A percentile compares a stretch with the other conserved stretches of the same genome.
phyloP scores from a whole-genome alignment of 2,113 vertebrate species.

The Marcusenius ussheri region DNA sequence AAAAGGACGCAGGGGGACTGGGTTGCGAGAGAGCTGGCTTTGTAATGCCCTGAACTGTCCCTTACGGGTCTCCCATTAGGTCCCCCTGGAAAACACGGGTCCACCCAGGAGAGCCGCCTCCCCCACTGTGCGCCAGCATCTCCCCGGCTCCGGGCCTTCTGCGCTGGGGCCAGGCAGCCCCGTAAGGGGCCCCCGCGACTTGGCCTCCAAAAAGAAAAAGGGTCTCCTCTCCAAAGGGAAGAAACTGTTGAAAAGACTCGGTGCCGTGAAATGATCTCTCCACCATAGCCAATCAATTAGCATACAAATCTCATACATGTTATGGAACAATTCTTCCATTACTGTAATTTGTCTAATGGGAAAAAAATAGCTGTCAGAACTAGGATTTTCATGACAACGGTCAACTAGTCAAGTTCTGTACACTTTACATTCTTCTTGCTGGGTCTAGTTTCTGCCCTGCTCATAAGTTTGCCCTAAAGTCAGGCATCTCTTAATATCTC shows the following conservation, averaged over 20 bases:
- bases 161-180: slow-evolving; percentile 77
- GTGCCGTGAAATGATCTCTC: slow-evolving; percentile 76
- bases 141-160: slow-evolving; percentile 72
- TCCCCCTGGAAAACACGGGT: slow-evolving; percentile 86
- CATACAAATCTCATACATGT: slow-evolving; percentile 48
- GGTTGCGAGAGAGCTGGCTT: slow-evolving; percentile 46
- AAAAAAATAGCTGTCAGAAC: slow-evolving; percentile 46
- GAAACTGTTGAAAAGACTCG: slow-evolving; percentile 85
- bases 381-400: slow-evolving; percentile 69
- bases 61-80: slow-evolving; percentile 79
- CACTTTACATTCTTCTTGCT: slow-evolving; percentile 41
- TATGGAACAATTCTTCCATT: slow-evolving; percentile 23
- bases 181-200: slow-evolving; percentile 77
- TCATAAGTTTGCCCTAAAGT: neutral
- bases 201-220: slow-evolving; percentile 85
- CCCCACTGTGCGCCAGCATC: slow-evolving; percentile 72
- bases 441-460: neutral
- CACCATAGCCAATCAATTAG: slow-evolving; percentile 47
- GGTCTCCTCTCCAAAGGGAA: slow-evolving; percentile 94
- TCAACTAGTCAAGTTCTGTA: slow-evolving; percentile 47
- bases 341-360: slow-evolving; percentile 17
- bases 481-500: slow-evolving; percentile 6
- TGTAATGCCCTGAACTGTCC: slow-evolving; percentile 67
- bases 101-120: slow-evolving; percentile 78
- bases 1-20: slow-evolving; percentile 47